A percentile compares a stretch with the other conserved stretches of the same genome.
These are phyloP conservation scores for Hirudo medicinalis DNA, from an alignment of 1,140 invertebrate species.

Conservation along the genomic window DNA sequence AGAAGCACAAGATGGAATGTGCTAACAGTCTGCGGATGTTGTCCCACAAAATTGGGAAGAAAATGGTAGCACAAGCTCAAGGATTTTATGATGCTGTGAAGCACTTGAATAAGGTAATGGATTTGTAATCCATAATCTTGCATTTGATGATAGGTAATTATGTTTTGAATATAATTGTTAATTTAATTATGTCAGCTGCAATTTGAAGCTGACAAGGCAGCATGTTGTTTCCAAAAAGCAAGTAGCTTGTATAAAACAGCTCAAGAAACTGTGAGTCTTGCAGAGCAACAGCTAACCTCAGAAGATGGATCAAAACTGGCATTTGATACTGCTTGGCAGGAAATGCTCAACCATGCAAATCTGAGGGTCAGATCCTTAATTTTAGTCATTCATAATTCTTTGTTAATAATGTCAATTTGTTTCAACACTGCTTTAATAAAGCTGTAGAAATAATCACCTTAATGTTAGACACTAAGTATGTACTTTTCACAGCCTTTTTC, in stretches of 20 bases:
- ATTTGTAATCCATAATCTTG: neutral
- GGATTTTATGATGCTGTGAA: neutral
- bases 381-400: constrained; percentile 9
- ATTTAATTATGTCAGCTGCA: constrained; percentile 45
- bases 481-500: too few species aligned
- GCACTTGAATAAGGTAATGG: neutral
- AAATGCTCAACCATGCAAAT: constrained; percentile 92
- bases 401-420: constrained; percentile 15
- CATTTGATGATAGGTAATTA: neutral
- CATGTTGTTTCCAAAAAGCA: constrained; percentile 77
- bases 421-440: too few species aligned
- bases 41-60: neutral
- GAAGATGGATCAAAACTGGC: constrained; percentile 58
- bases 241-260: constrained; percentile 63
- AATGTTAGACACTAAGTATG: too few species aligned
- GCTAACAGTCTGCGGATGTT: neutral
- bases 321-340: constrained; percentile 90
- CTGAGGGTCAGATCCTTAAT: constrained; percentile 52
- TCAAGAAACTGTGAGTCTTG: constrained; percentile 80
- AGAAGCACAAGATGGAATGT: neutral
- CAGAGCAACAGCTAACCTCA: constrained; percentile 71
- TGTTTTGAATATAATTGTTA: neutral
- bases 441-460: too few species aligned
- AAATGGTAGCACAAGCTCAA: neutral
- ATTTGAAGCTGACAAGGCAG: constrained; percentile 70